Conservation (phyloP, 2,888 invertebrate genomes). For the Dynastes grantii region DNA sequence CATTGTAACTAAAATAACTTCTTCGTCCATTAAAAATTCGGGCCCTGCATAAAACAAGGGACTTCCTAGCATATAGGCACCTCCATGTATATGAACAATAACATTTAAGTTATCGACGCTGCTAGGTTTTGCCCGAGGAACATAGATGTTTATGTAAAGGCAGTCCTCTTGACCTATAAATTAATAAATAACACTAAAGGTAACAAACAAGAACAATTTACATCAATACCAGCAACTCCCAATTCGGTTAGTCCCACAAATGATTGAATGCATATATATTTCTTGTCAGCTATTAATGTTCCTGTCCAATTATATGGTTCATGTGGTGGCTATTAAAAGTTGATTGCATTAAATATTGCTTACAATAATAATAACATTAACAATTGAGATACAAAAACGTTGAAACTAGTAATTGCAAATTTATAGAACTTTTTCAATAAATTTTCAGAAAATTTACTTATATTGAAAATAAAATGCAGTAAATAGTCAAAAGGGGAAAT, state of each 20-base stretch:
- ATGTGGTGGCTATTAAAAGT: slow-evolving; percentile 51
- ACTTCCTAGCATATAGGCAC: slow-evolving; percentile 69
- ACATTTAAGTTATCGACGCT: slow-evolving; percentile 65
- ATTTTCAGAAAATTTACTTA: no score
- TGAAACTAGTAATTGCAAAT: no score
- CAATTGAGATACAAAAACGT: no score
- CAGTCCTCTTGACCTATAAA: slow-evolving; percentile 79
- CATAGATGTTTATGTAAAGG: slow-evolving; percentile 77
- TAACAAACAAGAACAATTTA: no score
- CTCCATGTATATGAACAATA: slow-evolving; percentile 71
- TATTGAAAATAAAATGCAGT: no score
- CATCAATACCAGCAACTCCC: background rate
- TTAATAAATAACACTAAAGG: background rate
- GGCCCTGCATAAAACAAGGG: slow-evolving; percentile 67
- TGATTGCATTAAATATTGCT: background rate
- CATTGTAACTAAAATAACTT: slow-evolving; percentile 65
- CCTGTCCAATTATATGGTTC: slow-evolving; percentile 52
- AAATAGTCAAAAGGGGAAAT: no score
- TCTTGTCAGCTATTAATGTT: slow-evolving; percentile 53
- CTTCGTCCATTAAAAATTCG: slow-evolving; percentile 67
- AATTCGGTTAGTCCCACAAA: background rate
- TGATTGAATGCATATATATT: slow-evolving; percentile 49
- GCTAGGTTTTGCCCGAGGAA: slow-evolving; percentile 71
- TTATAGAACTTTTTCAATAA: no score
- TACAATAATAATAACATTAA: background rate